Percentiles rank a stretch among this genome's conserved stretches.
phyloP scores from a whole-genome alignment of 1,140 invertebrate genomes.

The Platyscapa corneri region DNA sequence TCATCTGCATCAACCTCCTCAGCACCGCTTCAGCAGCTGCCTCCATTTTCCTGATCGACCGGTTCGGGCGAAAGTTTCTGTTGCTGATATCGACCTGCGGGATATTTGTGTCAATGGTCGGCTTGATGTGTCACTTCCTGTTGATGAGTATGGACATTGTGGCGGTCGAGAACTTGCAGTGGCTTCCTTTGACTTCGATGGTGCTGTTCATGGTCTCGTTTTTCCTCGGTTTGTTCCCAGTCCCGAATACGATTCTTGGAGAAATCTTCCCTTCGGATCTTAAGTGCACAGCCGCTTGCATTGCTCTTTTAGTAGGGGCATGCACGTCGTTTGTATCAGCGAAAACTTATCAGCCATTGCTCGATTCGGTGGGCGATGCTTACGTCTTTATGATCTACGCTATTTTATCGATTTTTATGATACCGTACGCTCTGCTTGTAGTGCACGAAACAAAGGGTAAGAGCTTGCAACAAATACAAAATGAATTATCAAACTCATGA shows the following conservation, averaged over 20 bases:
- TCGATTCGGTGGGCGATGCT: slow-evolving; percentile 73
- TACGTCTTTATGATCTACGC: slow-evolving; percentile 56
- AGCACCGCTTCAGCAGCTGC: slow-evolving; percentile 74
- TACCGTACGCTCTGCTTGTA: slow-evolving; percentile 78
- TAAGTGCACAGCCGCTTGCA: slow-evolving; percentile 79
- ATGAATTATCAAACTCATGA: slow-evolving; percentile 2
- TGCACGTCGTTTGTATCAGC: slow-evolving; percentile 82
- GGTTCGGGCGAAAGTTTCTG: slow-evolving; percentile 80
- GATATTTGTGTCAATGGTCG: slow-evolving; percentile 74
- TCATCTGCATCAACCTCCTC: slow-evolving; percentile 80
- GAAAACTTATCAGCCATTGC: slow-evolving; percentile 81
- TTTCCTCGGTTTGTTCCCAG: slow-evolving; percentile 79
- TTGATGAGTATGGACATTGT: slow-evolving; percentile 71
- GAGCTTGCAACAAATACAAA: slow-evolving; percentile 74
- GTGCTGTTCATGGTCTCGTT: slow-evolving; percentile 50
- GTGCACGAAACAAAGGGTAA: slow-evolving; percentile 90
- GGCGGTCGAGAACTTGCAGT: slow-evolving; percentile 64
- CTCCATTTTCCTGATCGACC: slow-evolving; percentile 81
- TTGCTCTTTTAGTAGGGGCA: slow-evolving; percentile 82
- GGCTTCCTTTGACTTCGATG: slow-evolving; percentile 51
- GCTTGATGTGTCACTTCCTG: slow-evolving; percentile 79
- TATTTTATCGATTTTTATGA: slow-evolving; percentile 70
- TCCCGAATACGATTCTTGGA: slow-evolving; percentile 81
- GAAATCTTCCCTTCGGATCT: slow-evolving; percentile 83
- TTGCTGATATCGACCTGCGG: slow-evolving; percentile 76